Evolutionary conservation across 2,888 invertebrate species (phyloP).

Genomic region (Labia minor): DNA sequence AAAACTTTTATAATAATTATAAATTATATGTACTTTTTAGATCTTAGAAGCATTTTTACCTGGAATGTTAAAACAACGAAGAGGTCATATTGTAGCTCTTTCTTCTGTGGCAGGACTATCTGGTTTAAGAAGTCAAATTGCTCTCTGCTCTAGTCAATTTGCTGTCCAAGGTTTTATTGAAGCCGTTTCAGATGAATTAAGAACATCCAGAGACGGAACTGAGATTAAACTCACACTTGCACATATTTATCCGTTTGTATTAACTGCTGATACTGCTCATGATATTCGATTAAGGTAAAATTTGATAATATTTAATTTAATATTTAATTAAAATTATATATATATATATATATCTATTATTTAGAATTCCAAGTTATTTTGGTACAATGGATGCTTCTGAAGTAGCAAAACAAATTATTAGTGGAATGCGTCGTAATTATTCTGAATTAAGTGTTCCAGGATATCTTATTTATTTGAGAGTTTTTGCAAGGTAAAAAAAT

Average conservation of each 20-base stretch:
- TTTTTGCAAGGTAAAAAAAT: conserved; percentile 38
- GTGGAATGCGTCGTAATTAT: conserved; percentile 50
- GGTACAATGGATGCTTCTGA: conserved; percentile 48
- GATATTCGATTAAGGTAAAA: conserved; percentile 46
- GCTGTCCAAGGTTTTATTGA: conserved; percentile 55
- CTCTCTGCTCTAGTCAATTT: conserved; percentile 52
- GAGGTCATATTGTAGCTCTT: conserved; percentile 50
- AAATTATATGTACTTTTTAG: conserved; percentile 33
- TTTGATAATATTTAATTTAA: conserved; percentile 4
- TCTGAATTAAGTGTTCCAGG: conserved; percentile 53
- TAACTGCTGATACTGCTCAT: conserved; percentile 42
- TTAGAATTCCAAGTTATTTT: conserved; percentile 53
- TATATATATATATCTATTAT: conserved; percentile 22
- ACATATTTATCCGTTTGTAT: conserved; percentile 53
- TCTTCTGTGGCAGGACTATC: conserved; percentile 53
- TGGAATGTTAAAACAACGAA: conserved; percentile 46
- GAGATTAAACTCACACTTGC: conserved; percentile 48
- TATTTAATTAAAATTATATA: not conserved
- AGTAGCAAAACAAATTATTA: conserved; percentile 48
- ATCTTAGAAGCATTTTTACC: conserved; percentile 49
- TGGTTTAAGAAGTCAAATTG: conserved; percentile 46
- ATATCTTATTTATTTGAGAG: conserved; percentile 47
- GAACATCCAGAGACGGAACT: conserved; percentile 42
- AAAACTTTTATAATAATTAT: too few relatives aligned
- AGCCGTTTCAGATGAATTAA: conserved; percentile 49